Evolutionary conservation across 2,888 invertebrate genomes (phyloP).

Genomic region (Mimumesa dahlbomi): DNA sequence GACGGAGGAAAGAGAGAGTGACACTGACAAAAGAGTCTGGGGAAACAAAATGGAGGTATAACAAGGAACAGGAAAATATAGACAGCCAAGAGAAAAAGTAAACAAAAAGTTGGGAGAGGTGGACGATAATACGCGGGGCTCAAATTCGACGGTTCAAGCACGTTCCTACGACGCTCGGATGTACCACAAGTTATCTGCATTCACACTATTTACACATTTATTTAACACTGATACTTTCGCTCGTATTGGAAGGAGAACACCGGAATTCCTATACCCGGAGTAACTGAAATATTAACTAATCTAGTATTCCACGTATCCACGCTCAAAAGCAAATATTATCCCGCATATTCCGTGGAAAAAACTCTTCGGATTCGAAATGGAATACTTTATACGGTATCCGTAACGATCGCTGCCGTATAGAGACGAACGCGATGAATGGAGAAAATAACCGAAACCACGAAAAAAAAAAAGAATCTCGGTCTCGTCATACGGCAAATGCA

Average conservation of each 20-base stretch:
- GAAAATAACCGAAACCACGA: neutral
- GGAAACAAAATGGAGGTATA: neutral
- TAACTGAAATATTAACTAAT: too few relatives aligned
- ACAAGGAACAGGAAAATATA: conserved; percentile 14
- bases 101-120: conserved; percentile 13
- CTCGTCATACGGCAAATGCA: too few relatives aligned
- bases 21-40: neutral
- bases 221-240: too few relatives aligned
- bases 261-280: too few relatives aligned
- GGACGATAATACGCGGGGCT: conserved; percentile 25
- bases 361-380: too few relatives aligned
- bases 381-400: neutral
- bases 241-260: too few relatives aligned
- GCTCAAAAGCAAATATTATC: too few relatives aligned
- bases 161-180: conserved; percentile 17
- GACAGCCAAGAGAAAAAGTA: neutral
- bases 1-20: neutral
- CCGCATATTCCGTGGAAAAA: too few relatives aligned
- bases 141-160: conserved; percentile 40
- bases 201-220: conserved; percentile 1
- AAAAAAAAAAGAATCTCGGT: neutral
- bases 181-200: conserved; percentile 15
- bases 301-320: too few relatives aligned
- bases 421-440: neutral
- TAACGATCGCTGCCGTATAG: neutral